Evolutionary conservation across 2,113 vertebrate species (phyloP), one percentile per base, ranked within the genome.

Genomic region (Pristiophorus japonicus): DNA sequence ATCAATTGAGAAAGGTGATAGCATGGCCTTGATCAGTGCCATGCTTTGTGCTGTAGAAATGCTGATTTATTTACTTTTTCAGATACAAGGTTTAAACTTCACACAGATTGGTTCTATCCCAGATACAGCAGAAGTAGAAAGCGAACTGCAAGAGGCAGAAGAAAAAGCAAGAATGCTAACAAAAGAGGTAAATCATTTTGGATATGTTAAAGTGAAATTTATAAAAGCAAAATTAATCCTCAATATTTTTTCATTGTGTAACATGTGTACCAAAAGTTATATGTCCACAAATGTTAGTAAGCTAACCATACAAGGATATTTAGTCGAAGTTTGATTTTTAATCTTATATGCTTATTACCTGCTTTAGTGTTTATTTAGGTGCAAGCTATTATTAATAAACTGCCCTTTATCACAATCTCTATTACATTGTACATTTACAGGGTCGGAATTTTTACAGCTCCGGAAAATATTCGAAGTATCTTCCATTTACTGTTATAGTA

Each of bases 81-180:
- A 94, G 93, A 30, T 94, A 34, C 42, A 94, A 94, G 38, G 38
- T 70, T 70, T 70, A 45, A 70, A 94, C 42, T 51, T 94, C 93
- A 45, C 65, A 45, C 93, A 94, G 66, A 94, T 70, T 94, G 22
- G 66, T 70, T 70, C 93, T 51, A 70, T 94, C 24, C 24, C 22
- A 94, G 42, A 94, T 47, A 47, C 42, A 34, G 34, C 93, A 47
- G 93, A 94, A 45, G 22, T 34, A 70, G 66, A 94, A 70, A 70
- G 93, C n/a, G 63, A 55, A 1, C 65, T 94, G 34, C 65, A 70
- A 70, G 66, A 94, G 14, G 65, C 42, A 34, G 66, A 94, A 30
- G 65, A 94, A 51, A 70, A 47, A 66, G 42, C 66, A 45, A 70
- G 93, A 51, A 94, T 22, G 5, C 20, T 94, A 47, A 20, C 24